Evolutionary conservation across 2,888 invertebrate species (phyloP), one percentile per base, ranked within the genome.

Genomic region (Drosophila bunnanda): DNA sequence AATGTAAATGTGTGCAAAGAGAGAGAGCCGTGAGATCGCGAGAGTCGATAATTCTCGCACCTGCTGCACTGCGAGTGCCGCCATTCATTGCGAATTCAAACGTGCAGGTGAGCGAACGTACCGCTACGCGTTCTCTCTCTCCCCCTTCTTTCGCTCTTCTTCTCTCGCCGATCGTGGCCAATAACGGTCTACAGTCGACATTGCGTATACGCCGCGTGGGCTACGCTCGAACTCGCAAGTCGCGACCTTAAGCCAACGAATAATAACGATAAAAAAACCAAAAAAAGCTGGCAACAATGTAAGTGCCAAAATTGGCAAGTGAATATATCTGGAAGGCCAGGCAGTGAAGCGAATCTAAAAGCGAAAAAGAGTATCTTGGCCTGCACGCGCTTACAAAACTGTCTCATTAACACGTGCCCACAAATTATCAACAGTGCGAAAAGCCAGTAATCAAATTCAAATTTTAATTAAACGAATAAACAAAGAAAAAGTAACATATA

Each of bases 41-140:
- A 70, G 70, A 72, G 55, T 28, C 34, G 74, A 65, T 56, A 43
- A 25, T 66, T 66, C 66, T 61, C 66, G 60, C 68, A 56, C 77
- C 78, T 65, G 75, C 68, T 80, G 82, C 89, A 81, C 34, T 81
- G 81, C 79, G 66, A 83, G 83, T 89, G 72, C 43, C 70, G 61
- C 77, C 76, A 22, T 41, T 71, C 67, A 87, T 89, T 89, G 85
- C 78, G 77, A 89, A 87, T 77, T 77, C 76, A 88, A 76, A 84
- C 78, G 89, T 81, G 69, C 89, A 89, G 82, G 84, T 87, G 87
- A 87, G 85, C 80, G 85, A 84, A 87, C 89, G 82, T 80, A 44
- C 53, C 56, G 41, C 62, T 41, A 39, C 50, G 28, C 32, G 65
- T 62, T 61, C 52, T 61, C 52, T 44, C 50, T 36, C 34, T 57